Evolutionary conservation across 2,113 vertebrate genomes (phyloP).

Genomic region (Semnornis frantzii): DNA sequence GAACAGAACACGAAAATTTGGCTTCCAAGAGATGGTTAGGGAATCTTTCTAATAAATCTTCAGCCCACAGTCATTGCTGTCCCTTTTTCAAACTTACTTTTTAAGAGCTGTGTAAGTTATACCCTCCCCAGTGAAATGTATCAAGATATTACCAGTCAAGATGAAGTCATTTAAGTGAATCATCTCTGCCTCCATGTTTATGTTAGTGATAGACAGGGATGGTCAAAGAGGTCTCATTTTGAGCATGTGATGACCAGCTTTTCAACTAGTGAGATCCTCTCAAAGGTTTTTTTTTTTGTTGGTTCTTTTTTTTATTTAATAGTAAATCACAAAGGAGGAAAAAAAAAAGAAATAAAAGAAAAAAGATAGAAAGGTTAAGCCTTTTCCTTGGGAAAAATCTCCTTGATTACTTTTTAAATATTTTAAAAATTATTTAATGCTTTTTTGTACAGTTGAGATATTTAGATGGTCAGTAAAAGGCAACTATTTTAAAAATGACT

Average conservation of each 20-base stretch:
- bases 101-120: slow-evolving; percentile 24
- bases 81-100: slow-evolving; percentile 37
- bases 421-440: background rate
- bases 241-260: background rate
- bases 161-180: slow-evolving; percentile 47
- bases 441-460: background rate
- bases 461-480: background rate
- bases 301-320: background rate
- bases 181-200: background rate
- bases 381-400: background rate
- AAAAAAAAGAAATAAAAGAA: too few relatives aligned
- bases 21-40: slow-evolving; percentile 37
- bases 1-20: slow-evolving; percentile 53
- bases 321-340: background rate
- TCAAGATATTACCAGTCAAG: slow-evolving; percentile 48
- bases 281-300: background rate
- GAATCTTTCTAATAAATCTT: slow-evolving; percentile 60
- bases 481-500: background rate
- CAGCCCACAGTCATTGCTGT: background rate
- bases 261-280: background rate
- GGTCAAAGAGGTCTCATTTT: slow-evolving; percentile 5
- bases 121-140: slow-evolving; percentile 15
- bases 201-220: slow-evolving; percentile 10
- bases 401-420: background rate
- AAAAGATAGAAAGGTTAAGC: background rate